Evolutionary conservation across 1,140 invertebrate species (phyloP).

Genomic region (Helicoverpa armigera): DNA sequence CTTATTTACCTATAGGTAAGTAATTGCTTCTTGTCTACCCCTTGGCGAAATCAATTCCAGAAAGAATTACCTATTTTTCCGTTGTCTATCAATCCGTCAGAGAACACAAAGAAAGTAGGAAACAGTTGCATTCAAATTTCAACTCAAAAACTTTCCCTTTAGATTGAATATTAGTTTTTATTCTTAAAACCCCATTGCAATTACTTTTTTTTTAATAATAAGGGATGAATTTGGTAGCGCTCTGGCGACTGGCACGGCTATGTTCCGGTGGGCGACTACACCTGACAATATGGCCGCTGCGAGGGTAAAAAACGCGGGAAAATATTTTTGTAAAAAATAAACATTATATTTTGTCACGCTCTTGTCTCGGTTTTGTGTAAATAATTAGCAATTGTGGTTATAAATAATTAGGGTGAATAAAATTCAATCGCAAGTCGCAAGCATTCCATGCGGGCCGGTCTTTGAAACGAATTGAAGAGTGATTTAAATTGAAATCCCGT

Average conservation of each 20-base stretch:
- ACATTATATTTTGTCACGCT: constrained; percentile 31
- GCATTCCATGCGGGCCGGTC: too few relatives aligned
- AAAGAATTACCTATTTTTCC: neutral
- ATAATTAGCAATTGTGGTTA: constrained; percentile 10
- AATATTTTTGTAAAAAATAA: constrained; percentile 9
- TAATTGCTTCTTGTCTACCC: too few relatives aligned
- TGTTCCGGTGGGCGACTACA: constrained; percentile 38
- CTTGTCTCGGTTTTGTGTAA: constrained; percentile 1
- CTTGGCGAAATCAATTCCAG: neutral
- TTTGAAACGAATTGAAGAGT: neutral
- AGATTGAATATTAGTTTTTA: neutral
- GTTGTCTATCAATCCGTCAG: too few relatives aligned
- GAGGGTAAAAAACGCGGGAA: constrained; percentile 39
- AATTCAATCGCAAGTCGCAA: neutral
- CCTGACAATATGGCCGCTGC: constrained; percentile 43
- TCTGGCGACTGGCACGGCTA: constrained; percentile 37
- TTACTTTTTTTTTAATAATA: constrained; percentile 40
- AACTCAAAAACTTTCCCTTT: neutral
- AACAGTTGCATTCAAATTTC: constrained; percentile 5
- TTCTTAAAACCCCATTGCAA: neutral
- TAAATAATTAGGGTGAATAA: constrained; percentile 27
- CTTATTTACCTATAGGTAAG: too few relatives aligned
- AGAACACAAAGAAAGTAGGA: neutral
- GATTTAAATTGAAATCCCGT: neutral
- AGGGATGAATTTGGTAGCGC: constrained; percentile 36